These are phyloP conservation scores for Maconellicoccus hirsutus DNA, from an alignment of 1,140 invertebrate species.

Conservation along the genomic window DNA sequence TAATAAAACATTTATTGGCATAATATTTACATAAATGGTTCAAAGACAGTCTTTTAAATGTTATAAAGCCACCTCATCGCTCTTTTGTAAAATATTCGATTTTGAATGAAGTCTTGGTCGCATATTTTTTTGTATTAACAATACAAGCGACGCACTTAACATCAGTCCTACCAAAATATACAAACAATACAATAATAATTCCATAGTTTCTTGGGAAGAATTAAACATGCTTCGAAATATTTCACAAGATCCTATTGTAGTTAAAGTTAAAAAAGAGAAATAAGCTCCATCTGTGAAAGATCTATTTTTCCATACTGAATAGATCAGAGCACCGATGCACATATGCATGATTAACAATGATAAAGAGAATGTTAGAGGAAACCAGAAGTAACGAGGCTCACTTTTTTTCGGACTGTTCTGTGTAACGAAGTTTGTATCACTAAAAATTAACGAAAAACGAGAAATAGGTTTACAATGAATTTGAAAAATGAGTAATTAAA, in stretches of 20 bases:
- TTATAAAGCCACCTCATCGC: constrained; percentile 1
- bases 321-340: constrained; percentile 54
- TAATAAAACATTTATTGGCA: not conserved
- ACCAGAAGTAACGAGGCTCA: constrained; percentile 38
- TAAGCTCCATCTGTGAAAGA: constrained; percentile 70
- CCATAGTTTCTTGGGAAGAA: constrained; percentile 40
- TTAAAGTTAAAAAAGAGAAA: constrained; percentile 77
- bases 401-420: constrained; percentile 31
- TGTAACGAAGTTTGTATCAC: not conserved
- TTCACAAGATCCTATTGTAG: constrained; percentile 80
- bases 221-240: constrained; percentile 46
- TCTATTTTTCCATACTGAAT: constrained; percentile 62
- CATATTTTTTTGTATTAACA: constrained; percentile 70
- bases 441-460: not conserved
- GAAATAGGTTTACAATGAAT: not conserved
- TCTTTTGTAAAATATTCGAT: not conserved
- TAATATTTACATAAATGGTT: not conserved
- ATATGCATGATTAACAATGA: constrained; percentile 57
- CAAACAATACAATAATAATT: constrained; percentile 63
- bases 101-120: not conserved
- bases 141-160: constrained; percentile 86
- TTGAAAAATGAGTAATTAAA: not conserved
- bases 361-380: constrained; percentile 56
- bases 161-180: constrained; percentile 80
- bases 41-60: not conserved